A percentile compares a stretch with the other conserved stretches of the same genome.
Evolutionary conservation across 2,888 invertebrate genomes (phyloP).

Genomic region (Craniophora ligustri): DNA sequence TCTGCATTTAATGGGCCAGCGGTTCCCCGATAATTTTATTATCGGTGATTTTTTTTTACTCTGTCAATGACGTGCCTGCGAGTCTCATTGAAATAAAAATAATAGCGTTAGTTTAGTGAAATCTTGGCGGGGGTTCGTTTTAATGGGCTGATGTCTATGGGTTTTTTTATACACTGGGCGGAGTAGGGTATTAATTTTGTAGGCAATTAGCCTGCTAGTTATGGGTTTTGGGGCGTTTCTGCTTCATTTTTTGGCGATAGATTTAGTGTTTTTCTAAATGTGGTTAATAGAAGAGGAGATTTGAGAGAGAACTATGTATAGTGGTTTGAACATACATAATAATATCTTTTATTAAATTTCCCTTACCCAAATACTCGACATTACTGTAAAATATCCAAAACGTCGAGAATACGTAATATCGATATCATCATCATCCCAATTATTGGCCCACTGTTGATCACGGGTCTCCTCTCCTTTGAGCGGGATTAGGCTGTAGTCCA

Average conservation of each 20-base stretch:
- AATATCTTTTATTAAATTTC: too few relatives aligned
- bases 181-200: slow-evolving; percentile 46
- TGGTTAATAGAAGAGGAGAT: neutral
- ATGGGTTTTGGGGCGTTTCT: slow-evolving; percentile 35
- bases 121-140: slow-evolving; percentile 66
- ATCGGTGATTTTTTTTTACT: slow-evolving; percentile 80
- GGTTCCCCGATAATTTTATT: slow-evolving; percentile 87
- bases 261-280: neutral
- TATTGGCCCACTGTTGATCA: too few relatives aligned
- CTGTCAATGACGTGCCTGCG: slow-evolving; percentile 74
- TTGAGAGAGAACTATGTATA: too few relatives aligned
- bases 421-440: too few relatives aligned
- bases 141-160: slow-evolving; percentile 54
- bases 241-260: slow-evolving; percentile 12
- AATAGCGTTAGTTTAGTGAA: slow-evolving; percentile 71
- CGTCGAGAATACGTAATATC: too few relatives aligned
- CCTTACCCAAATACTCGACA: too few relatives aligned
- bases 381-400: too few relatives aligned
- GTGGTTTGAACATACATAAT: too few relatives aligned
- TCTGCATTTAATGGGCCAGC: slow-evolving; percentile 85
- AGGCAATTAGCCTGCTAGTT: slow-evolving; percentile 53
- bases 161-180: slow-evolving; percentile 54
- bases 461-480: too few relatives aligned
- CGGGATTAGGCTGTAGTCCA: too few relatives aligned
- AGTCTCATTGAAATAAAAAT: slow-evolving; percentile 77